phyloP scores from a whole-genome alignment of 2,113 vertebrate species.

The Poecile atricapillus region DNA sequence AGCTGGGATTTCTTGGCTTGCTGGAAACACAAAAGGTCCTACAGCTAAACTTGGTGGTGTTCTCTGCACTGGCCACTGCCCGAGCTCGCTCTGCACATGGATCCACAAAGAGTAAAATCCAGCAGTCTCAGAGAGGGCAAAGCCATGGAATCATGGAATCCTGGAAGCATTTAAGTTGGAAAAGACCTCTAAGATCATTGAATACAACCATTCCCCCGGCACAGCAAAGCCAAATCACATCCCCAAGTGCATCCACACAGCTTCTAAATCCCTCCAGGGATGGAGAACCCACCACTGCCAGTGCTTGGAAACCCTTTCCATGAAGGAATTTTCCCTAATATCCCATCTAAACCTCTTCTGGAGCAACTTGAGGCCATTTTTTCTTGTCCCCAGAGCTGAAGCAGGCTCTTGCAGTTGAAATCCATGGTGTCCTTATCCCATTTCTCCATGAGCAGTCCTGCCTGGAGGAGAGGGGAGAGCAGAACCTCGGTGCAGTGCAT shows the following conservation, averaged over 20 bases:
- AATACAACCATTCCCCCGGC: neutral
- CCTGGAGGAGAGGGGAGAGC: neutral
- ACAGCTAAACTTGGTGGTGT: neutral
- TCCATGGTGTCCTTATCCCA: neutral
- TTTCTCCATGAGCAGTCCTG: neutral
- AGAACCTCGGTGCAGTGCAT: fast-evolving
- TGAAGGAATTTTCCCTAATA: neutral
- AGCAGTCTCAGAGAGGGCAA: neutral
- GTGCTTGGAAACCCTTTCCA: neutral
- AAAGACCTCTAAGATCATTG: fast-evolving
- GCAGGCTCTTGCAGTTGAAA: neutral
- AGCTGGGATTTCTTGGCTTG: neutral
- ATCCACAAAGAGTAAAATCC: neutral
- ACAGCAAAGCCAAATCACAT: neutral
- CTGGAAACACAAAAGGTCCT: neutral
- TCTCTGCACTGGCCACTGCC: neutral
- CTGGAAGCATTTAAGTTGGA: no score
- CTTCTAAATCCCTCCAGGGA: neutral
- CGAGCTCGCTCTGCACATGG: neutral
- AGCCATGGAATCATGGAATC: neutral
- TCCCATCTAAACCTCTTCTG: neutral
- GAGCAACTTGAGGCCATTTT: fast-evolving
- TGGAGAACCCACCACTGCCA: neutral
- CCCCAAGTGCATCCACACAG: fast-evolving
- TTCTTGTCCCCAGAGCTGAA: neutral